These are phyloP conservation scores for Diplodus puntazzo DNA, from an alignment of 2,797 vertebrate species.

Conservation along the genomic window DNA sequence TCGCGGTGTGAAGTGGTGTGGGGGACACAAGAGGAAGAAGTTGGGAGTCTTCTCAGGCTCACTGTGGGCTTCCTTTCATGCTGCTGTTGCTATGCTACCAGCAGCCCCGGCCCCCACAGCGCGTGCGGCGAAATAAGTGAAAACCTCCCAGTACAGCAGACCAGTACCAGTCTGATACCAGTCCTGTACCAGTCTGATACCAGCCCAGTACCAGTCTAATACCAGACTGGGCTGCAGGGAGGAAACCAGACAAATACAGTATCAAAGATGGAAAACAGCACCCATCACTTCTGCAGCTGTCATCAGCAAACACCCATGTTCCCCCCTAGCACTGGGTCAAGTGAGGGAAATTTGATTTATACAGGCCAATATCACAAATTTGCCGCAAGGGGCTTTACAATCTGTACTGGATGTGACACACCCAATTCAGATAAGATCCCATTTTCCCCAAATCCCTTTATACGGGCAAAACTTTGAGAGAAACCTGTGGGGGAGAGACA, in stretches of 20 bases:
- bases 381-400: too few species aligned
- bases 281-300: neutral
- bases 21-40: constrained; percentile 35
- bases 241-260: neutral
- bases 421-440: neutral
- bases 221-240: neutral
- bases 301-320: neutral
- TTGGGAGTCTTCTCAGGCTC: constrained; percentile 34
- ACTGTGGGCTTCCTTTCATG: constrained; percentile 54
- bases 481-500: neutral
- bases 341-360: neutral
- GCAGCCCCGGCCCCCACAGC: constrained; percentile 52
- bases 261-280: neutral
- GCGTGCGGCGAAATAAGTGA: constrained; percentile 39
- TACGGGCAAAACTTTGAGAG: neutral
- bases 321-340: neutral
- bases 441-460: neutral
- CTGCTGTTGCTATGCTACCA: constrained; percentile 76
- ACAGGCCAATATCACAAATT: neutral
- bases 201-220: too few species aligned
- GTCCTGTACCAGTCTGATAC: too few species aligned
- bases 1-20: constrained; percentile 26
- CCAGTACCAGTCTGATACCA: neutral
- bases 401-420: neutral
- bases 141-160: constrained; percentile 19